These are phyloP conservation scores for Bubo scandiacus DNA, from an alignment of 2,113 vertebrate species.

Conservation along the genomic window DNA sequence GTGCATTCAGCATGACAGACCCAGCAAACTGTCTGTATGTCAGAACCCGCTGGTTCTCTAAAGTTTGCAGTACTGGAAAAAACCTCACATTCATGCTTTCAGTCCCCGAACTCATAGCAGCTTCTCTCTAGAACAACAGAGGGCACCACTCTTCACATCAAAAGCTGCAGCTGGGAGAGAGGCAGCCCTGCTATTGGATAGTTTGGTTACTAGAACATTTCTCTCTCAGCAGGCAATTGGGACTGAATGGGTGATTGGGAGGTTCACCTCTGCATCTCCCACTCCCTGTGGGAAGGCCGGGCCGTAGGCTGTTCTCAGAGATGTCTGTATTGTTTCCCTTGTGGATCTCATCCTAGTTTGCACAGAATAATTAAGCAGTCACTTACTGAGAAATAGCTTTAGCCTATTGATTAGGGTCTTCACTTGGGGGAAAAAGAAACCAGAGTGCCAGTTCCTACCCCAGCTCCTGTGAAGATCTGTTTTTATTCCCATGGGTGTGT, in stretches of 20 bases:
- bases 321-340: accelerated
- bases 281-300: neutral
- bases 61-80: neutral
- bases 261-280: neutral
- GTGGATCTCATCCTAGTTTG: neutral
- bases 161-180: neutral
- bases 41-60: neutral
- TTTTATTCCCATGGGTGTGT: neutral
- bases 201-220: neutral
- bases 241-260: neutral
- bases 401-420: neutral
- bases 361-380: neutral
- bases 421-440: neutral
- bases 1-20: neutral
- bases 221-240: neutral
- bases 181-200: neutral
- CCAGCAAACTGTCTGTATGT: neutral
- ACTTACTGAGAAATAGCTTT: neutral
- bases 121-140: conserved; percentile 12
- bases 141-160: neutral
- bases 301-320: neutral
- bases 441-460: neutral
- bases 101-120: neutral
- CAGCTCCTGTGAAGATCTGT: neutral
- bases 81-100: neutral